Conservation (phyloP, 2,113 vertebrate species). For the Zonotrichia leucophrys region DNA sequence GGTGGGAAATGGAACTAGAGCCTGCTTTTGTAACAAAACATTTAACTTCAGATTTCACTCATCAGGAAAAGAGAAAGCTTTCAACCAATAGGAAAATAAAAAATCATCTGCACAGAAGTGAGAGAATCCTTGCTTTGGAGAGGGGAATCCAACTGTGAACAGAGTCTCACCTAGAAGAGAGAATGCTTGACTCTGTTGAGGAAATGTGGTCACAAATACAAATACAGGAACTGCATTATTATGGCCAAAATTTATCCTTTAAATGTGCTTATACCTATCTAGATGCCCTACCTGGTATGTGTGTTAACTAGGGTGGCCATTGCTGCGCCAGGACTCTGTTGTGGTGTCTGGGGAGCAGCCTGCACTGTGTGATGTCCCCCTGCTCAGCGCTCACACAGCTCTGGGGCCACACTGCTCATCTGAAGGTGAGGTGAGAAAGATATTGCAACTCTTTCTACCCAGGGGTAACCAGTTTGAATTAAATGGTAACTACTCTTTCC, state of each 20-base stretch:
- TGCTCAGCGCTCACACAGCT: rapidly evolving
- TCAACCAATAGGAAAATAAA: background rate
- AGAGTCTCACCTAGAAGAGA: background rate
- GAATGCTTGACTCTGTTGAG: background rate
- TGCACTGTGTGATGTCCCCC: background rate
- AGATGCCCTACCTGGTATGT: background rate
- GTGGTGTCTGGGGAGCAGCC: rapidly evolving
- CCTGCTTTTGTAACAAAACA: background rate
- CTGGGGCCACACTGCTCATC: too few relatives aligned
- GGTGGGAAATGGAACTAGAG: background rate
- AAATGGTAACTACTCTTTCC: background rate
- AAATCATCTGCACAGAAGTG: background rate
- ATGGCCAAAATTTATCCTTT: background rate
- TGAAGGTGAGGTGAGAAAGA: background rate
- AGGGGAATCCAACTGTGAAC: background rate
- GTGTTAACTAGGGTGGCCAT: background rate
- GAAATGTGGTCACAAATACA: background rate
- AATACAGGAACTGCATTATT: background rate
- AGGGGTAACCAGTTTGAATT: background rate
- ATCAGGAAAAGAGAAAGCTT: background rate
- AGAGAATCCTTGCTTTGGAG: background rate
- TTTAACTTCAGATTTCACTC: background rate
- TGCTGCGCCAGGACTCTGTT: background rate
- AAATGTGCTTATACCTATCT: background rate
- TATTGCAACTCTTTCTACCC: background rate